Evolutionary conservation across 2,113 vertebrate species (phyloP).

Genomic region (Tapirus terrestris): DNA sequence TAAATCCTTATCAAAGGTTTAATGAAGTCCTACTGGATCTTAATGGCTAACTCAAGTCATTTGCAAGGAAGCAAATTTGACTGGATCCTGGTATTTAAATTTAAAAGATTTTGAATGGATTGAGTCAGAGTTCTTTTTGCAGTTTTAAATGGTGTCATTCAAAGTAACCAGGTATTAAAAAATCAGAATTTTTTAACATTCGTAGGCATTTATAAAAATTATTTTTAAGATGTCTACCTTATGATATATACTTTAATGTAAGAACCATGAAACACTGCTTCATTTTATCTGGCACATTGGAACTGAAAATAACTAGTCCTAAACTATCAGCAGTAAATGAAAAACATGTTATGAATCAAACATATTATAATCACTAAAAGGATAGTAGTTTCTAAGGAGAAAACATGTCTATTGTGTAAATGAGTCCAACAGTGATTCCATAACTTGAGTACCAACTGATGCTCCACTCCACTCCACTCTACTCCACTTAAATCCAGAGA

Average conservation of each 20-base stretch:
- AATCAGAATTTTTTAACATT: constrained; percentile 51
- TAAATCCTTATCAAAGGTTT: constrained; percentile 76
- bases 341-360: background rate
- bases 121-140: constrained; percentile 50
- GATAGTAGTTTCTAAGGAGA: background rate
- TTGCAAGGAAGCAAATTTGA: constrained; percentile 70
- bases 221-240: background rate
- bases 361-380: background rate
- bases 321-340: background rate
- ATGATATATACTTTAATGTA: background rate
- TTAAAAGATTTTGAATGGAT: constrained; percentile 67
- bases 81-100: constrained; percentile 70
- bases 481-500: background rate
- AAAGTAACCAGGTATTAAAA: constrained; percentile 13
- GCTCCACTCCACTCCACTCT: background rate
- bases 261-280: background rate
- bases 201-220: constrained; percentile 25
- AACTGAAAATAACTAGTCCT: background rate
- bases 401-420: background rate
- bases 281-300: constrained; percentile 21
- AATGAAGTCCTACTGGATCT: constrained; percentile 78
- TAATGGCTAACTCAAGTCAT: constrained; percentile 76
- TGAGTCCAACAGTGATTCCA: background rate
- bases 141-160: constrained; percentile 45
- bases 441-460: background rate